Evolutionary conservation across 37 sponge, comb jelly and placozoan genomes (phyloP).

Genomic region (Halisarca cf. caerulea): DNA sequence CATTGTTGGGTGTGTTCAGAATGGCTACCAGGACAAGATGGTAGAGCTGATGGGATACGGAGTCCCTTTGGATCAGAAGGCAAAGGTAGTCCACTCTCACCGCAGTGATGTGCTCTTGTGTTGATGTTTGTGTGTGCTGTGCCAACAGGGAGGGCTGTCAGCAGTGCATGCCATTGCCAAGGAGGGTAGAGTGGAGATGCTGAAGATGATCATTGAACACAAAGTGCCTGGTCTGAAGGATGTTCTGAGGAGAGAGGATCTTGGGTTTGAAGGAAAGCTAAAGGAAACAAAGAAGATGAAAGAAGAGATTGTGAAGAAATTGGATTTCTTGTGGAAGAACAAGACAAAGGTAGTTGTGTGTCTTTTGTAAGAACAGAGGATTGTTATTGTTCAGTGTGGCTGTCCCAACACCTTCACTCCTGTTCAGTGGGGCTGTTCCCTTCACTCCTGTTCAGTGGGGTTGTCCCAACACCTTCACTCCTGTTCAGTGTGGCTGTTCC

Average conservation of each 20-base stretch:
- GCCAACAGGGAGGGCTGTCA: constrained; percentile 21
- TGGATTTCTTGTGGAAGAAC: not conserved
- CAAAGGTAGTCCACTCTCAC: too few species aligned
- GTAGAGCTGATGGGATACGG: not conserved
- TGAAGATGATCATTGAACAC: not conserved
- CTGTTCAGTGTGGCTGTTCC: too few species aligned
- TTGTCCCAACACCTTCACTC: too few species aligned
- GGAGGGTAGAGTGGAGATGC: not conserved
- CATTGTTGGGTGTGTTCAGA: not conserved
- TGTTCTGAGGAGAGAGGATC: not conserved
- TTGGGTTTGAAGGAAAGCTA: not conserved
- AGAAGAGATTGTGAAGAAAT: not conserved
- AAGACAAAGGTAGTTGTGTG: constrained; percentile 11
- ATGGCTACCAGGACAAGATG: not conserved
- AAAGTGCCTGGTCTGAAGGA: not conserved
- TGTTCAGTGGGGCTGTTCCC: too few species aligned
- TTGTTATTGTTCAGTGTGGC: too few species aligned
- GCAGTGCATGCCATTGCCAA: constrained; percentile 10
- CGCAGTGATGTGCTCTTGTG: too few species aligned
- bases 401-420: too few species aligned
- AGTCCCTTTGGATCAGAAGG: constrained; percentile 8
- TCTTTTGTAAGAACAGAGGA: too few species aligned
- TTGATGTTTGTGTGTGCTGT: too few species aligned
- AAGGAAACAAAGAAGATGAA: not conserved
- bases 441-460: too few species aligned